phyloP scores from a whole-genome alignment of 2,797 vertebrate species.

The Cirrhinus molitorella region DNA sequence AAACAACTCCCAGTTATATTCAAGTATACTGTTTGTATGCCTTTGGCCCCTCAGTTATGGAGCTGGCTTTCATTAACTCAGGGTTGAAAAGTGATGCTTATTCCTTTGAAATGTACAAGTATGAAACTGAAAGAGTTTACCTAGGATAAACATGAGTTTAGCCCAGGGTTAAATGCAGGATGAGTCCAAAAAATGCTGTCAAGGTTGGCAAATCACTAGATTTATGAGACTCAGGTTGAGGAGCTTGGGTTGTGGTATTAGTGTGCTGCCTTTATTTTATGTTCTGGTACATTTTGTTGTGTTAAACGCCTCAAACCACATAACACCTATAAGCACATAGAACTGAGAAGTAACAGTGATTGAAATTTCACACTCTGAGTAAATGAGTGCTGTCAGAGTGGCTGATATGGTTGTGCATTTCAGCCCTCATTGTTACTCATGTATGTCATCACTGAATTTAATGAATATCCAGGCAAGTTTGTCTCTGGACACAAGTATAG shows the following conservation, averaged over 20 bases:
- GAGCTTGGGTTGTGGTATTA: background rate
- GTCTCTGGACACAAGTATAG: background rate
- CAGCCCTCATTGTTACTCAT: conserved; percentile 26
- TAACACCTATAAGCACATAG: background rate
- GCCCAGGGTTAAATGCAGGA: background rate
- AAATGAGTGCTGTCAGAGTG: background rate
- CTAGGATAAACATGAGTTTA: background rate
- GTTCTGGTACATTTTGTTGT: background rate
- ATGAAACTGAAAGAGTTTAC: background rate
- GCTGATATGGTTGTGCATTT: background rate
- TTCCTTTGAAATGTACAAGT: background rate
- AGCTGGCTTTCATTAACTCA: background rate
- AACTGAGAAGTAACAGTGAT: background rate
- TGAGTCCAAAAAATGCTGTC: background rate
- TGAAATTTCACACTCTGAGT: background rate
- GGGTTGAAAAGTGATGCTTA: background rate
- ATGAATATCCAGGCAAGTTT: background rate
- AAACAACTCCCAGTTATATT: background rate
- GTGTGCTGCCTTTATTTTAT: background rate
- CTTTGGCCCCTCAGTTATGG: background rate
- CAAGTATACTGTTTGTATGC: background rate
- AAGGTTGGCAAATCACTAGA: background rate
- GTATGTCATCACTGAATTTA: background rate
- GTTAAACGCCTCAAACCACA: background rate
- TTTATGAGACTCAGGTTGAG: background rate